phyloP scores from a whole-genome alignment of 1,140 invertebrate species.

The Solen grandis region DNA sequence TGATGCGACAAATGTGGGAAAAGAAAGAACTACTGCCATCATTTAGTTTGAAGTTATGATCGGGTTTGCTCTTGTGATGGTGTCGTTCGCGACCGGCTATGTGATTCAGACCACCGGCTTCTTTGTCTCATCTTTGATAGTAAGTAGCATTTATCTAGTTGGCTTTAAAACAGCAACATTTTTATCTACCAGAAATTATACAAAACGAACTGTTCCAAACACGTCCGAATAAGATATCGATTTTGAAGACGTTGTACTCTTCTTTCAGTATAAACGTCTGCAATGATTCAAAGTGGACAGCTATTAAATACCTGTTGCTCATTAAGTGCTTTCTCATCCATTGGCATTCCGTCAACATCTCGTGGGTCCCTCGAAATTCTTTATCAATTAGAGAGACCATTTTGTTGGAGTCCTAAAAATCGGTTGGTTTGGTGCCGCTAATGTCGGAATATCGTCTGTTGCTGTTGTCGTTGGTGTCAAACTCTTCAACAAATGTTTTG shows the following conservation, averaged over 20 bases:
- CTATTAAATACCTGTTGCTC: constrained; percentile 31
- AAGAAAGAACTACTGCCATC: constrained; percentile 26
- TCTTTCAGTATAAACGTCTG: constrained; percentile 29
- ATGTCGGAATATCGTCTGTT: neutral
- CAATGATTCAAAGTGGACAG: constrained; percentile 3
- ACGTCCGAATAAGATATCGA: neutral
- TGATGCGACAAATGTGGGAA: too few relatives aligned
- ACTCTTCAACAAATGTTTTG: constrained; percentile 8
- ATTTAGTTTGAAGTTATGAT: constrained; percentile 30
- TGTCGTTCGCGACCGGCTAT: too few relatives aligned
- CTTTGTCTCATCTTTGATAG: neutral
- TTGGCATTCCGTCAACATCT: neutral
- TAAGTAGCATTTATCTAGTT: neutral
- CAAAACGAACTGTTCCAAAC: too few relatives aligned
- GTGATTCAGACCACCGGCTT: neutral
- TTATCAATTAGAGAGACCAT: constrained; percentile 43
- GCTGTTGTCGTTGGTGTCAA: neutral
- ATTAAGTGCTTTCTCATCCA: constrained; percentile 14
- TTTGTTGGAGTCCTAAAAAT: constrained; percentile 46
- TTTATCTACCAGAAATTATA: constrained; percentile 31
- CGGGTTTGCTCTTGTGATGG: constrained; percentile 6
- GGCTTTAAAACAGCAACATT: neutral
- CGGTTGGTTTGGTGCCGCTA: too few relatives aligned
- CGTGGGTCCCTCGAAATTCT: constrained; percentile 17
- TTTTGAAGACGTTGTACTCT: neutral